These are phyloP conservation scores for Odocoileus virginianus DNA, from an alignment of 2,113 vertebrate species.

Conservation along the genomic window DNA sequence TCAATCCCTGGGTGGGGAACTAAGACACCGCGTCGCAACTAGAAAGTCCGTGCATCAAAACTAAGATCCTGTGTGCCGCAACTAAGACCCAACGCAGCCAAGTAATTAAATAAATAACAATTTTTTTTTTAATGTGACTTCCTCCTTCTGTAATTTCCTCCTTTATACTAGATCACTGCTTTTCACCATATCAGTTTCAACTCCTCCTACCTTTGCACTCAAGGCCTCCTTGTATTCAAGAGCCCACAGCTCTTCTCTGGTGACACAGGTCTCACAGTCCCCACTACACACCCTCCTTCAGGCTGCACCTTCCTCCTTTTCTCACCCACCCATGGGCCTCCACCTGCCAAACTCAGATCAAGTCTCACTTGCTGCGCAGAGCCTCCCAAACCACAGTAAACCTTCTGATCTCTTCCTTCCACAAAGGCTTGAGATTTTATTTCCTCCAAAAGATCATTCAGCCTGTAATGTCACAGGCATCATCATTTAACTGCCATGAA, in stretches of 20 bases:
- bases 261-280: not conserved
- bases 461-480: not conserved
- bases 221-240: not conserved
- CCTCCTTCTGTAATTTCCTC: not conserved
- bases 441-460: not conserved
- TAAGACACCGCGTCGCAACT: fast-evolving
- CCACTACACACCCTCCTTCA: not conserved
- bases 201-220: not conserved
- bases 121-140: not conserved
- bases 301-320: not conserved
- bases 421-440: not conserved
- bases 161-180: not conserved
- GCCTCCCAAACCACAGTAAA: not conserved
- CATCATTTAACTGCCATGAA: not conserved
- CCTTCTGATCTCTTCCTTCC: not conserved
- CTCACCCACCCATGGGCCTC: not conserved
- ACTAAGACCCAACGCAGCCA: not conserved
- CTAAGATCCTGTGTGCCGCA: not conserved
- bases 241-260: not conserved
- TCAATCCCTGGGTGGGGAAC: not conserved
- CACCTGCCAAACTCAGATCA: not conserved
- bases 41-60: fast-evolving
- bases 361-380: not conserved
- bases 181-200: not conserved
- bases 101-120: not conserved